Evolutionary conservation across 2,888 invertebrate species (phyloP).

Genomic region (Anthrax anthrax): DNA sequence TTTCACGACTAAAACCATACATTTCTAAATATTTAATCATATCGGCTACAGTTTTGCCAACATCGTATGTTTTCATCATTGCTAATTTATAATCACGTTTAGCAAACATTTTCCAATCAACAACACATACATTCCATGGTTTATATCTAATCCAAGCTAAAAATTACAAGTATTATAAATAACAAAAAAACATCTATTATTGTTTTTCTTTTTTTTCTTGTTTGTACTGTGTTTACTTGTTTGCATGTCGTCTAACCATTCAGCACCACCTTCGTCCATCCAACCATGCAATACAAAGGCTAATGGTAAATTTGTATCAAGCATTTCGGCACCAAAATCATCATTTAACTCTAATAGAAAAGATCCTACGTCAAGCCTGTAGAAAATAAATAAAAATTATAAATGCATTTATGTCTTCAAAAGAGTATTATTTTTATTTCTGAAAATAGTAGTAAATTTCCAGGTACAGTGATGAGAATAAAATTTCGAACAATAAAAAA

Average conservation of each 20-base stretch:
- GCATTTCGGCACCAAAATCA: not conserved
- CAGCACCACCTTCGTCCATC: conserved; percentile 28
- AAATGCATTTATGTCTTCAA: not conserved
- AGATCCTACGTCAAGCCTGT: not conserved
- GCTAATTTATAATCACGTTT: conserved; percentile 27
- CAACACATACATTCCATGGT: conserved; percentile 26
- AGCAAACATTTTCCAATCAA: conserved; percentile 29
- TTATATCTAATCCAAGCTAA: conserved; percentile 27
- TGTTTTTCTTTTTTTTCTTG: too few species aligned
- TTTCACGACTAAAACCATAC: conserved; percentile 20
- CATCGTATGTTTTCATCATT: conserved; percentile 30
- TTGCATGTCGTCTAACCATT: conserved; percentile 27
- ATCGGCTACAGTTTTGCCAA: conserved; percentile 28
- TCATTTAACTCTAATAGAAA: not conserved
- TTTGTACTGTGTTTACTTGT: conserved; percentile 15
- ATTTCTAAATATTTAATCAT: conserved; percentile 27
- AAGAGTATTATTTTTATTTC: too few species aligned
- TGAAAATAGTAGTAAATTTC: too few species aligned
- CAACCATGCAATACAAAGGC: conserved; percentile 31
- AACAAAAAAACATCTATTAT: too few species aligned
- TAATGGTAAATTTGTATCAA: not conserved
- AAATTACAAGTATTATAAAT: not conserved
- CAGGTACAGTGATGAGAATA: too few species aligned
- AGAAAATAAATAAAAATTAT: not conserved
- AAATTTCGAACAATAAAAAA: too few species aligned